Base-by-base conservation (phyloP, 2,113 vertebrate genomes). In the Polyodon spathula region DNA sequence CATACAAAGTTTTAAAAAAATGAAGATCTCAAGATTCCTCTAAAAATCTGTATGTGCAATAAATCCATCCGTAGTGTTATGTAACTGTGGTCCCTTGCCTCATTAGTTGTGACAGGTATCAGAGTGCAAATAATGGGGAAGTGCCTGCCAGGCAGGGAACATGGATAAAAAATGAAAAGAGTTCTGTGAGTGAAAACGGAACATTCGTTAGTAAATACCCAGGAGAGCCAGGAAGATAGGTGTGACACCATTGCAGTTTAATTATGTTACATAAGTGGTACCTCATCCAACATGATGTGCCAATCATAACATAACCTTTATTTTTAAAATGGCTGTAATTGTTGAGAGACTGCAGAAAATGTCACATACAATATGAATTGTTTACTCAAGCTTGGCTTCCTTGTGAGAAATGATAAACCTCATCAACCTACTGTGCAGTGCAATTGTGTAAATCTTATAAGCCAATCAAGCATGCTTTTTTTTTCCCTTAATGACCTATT, bases 71-170 rank as follows among this genome's bases (percentile, higher is more conserved):
- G 66, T 69, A 78, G 72, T 77, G 73, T 76, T 76, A 69, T 58
- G 70, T 70, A 68, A 66, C 75, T 71, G 11, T 40, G 71, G 76
- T 84, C 83, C 80, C 83, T 78, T 73, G 67, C 70, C 84, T 86
- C 83, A 85, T 86, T 89, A 86, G 80, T 79, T 67, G 63, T 82
- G 83, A 78, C 84, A 85, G 77, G 79, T 80, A 81, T 83, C 78
- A 82, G 77, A 81, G 83, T 84, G 74, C 77, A 77, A 83, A 86
- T 88, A 87, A 86, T 85, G 84, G 86, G 85, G 66, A 78, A 79
- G 73, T 83, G 79, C 81, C 84, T 71, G 72, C 77, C 71, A 85
- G 27, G 27, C 27, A 27, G 73, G 66, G 69, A 68, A 71, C 75
- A 73, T 76, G 76, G 80, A 78, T 73, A 81, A 67, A 56, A 56